These are phyloP conservation scores for Pissodes strobi DNA, from an alignment of 1,140 invertebrate genomes.

Conservation along the genomic window DNA sequence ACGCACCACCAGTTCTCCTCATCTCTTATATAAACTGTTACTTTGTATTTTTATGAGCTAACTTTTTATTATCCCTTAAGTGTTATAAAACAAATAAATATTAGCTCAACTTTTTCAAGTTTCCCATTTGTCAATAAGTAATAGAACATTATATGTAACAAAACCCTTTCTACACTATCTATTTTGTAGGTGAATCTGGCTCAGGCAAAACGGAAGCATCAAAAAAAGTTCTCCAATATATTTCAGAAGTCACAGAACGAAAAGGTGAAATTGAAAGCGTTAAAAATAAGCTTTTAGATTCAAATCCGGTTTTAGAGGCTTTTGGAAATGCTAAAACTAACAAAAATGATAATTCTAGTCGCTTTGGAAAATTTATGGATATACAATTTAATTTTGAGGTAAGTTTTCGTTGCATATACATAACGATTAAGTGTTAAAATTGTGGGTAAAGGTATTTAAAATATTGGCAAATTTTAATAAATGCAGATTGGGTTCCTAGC, in stretches of 20 bases:
- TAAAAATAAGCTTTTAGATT: constrained; percentile 82
- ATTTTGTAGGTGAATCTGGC: constrained; percentile 81
- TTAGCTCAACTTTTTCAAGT: too few species aligned
- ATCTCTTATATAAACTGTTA: too few species aligned
- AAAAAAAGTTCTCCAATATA: constrained; percentile 87
- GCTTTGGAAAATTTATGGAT: constrained; percentile 85
- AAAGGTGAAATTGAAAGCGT: constrained; percentile 81
- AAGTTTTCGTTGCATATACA: constrained; percentile 29
- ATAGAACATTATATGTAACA: too few species aligned
- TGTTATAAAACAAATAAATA: too few species aligned
- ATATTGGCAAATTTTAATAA: too few species aligned
- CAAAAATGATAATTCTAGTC: constrained; percentile 83
- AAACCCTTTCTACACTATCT: too few species aligned
- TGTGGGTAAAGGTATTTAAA: too few species aligned
- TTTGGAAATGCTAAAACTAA: constrained; percentile 88
- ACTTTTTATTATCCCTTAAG: too few species aligned
- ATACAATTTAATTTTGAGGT: constrained; percentile 74
- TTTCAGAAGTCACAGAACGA: constrained; percentile 83
- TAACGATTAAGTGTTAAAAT: neutral
- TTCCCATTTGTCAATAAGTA: too few species aligned
- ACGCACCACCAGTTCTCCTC: too few species aligned
- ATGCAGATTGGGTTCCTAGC: too few species aligned
- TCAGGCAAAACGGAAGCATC: constrained; percentile 91
- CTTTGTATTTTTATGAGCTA: too few species aligned
- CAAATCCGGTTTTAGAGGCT: constrained; percentile 82